Conservation (phyloP, 2,888 invertebrate genomes). For the Acleris cristana region DNA sequence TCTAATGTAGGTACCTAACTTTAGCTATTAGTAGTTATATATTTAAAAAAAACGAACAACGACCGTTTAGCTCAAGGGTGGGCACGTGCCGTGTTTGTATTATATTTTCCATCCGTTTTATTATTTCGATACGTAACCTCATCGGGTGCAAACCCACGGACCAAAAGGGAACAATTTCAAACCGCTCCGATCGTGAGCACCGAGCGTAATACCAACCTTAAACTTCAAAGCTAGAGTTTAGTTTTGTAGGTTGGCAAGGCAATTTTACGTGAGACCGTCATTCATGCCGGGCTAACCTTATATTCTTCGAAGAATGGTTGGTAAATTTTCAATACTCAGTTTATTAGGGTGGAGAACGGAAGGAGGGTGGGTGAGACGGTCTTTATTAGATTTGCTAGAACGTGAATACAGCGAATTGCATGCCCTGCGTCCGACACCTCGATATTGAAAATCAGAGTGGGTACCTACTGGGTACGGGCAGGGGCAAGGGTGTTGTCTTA, state of each 20-base stretch:
- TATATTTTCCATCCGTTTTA: conserved; percentile 73
- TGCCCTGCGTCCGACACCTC: conserved; percentile 66
- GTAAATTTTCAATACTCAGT: conserved; percentile 85
- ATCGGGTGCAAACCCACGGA: conserved; percentile 45
- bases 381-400: conserved; percentile 82
- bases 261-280: conserved; percentile 62
- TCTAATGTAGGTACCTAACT: background rate
- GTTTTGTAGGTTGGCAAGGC: conserved; percentile 40
- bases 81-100: conserved; percentile 60
- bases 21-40: background rate
- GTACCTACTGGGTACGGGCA: background rate
- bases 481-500: no score
- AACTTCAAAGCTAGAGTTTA: conserved; percentile 40
- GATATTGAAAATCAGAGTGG: conserved; percentile 53
- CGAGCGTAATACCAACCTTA: conserved; percentile 41
- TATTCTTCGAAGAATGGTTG: conserved; percentile 81
- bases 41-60: conserved; percentile 32
- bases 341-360: conserved; percentile 79
- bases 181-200: conserved; percentile 43
- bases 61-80: conserved; percentile 35
- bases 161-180: conserved; percentile 52
- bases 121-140: conserved; percentile 64
- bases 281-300: conserved; percentile 75
- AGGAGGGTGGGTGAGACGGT: conserved; percentile 74
- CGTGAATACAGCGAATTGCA: conserved; percentile 68